Percentiles rank a stretch among this genome's conserved stretches.
phyloP scores from a whole-genome alignment of 2,113 vertebrate genomes.

The Sturnira hondurensis region DNA sequence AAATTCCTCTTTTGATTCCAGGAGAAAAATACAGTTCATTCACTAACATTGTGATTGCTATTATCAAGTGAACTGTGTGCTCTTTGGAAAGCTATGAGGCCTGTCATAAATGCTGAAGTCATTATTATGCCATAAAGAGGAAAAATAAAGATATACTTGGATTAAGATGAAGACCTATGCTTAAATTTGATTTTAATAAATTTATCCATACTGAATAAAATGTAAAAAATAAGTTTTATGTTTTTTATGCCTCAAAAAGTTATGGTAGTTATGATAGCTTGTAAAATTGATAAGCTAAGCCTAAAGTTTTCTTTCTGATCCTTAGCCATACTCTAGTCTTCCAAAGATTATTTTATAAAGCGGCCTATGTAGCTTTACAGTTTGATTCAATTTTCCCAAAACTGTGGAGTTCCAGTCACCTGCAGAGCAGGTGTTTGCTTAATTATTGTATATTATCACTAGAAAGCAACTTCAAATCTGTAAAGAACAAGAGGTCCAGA shows the following conservation, averaged over 20 bases:
- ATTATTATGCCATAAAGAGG: not conserved
- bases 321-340: not conserved
- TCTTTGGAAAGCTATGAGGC: not conserved
- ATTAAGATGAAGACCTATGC: not conserved
- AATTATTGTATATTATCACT: slow-evolving; percentile 45
- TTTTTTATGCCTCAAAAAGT: not conserved
- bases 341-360: not conserved
- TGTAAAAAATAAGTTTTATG: not conserved
- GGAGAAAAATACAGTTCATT: not conserved
- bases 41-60: not conserved
- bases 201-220: not conserved
- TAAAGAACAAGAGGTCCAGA: slow-evolving; percentile 54
- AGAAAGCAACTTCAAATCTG: slow-evolving; percentile 43
- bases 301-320: not conserved
- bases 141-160: not conserved
- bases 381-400: not conserved
- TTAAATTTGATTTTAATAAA: not conserved
- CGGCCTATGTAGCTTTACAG: not conserved
- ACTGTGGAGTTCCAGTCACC: not conserved
- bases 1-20: not conserved
- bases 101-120: not conserved
- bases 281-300: not conserved
- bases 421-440: not conserved
- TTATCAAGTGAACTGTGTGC: not conserved
- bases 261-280: not conserved